These are phyloP conservation scores for Aphelenchoides bicaudatus DNA, from an alignment of 2,888 invertebrate genomes.

Conservation along the genomic window DNA sequence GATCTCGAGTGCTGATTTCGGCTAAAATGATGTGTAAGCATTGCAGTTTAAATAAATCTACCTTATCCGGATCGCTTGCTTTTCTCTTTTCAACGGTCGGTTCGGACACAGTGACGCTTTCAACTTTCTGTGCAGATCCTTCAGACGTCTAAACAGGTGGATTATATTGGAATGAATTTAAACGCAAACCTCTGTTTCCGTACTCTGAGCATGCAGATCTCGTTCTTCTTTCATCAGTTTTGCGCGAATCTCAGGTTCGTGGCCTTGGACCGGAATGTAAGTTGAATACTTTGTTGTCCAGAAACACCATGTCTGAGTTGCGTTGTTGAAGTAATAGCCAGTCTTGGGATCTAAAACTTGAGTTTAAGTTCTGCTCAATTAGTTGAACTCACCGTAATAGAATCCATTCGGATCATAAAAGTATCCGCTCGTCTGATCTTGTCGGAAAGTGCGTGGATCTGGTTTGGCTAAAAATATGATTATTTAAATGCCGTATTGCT, in stretches of 20 bases:
- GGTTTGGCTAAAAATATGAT: conserved; percentile 66
- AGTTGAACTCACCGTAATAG: no score
- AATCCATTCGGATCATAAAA: conserved; percentile 92
- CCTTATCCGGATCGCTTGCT: neutral
- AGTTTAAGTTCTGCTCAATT: no score
- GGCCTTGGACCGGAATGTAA: conserved; percentile 40
- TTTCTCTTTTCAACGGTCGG: conserved; percentile 11
- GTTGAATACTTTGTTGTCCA: conserved; percentile 72
- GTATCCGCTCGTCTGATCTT: conserved; percentile 89
- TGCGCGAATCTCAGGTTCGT: conserved; percentile 28
- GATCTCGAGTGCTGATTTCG: conserved; percentile 57
- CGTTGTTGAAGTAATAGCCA: conserved; percentile 83
- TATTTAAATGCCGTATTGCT: no score
- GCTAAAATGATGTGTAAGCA: conserved; percentile 54
- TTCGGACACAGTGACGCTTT: neutral
- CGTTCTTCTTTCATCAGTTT: conserved; percentile 29
- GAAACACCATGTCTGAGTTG: conserved; percentile 73
- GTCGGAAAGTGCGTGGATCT: conserved; percentile 84
- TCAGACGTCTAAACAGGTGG: conserved; percentile 3
- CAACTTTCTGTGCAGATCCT: no score
- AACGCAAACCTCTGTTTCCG: no score
- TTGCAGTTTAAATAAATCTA: neutral
- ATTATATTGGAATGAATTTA: no score
- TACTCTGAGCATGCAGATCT: no score
- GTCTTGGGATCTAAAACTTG: conserved; percentile 81